These are phyloP conservation scores for Willisornis vidua DNA, from an alignment of 2,113 vertebrate species.

Conservation along the genomic window DNA sequence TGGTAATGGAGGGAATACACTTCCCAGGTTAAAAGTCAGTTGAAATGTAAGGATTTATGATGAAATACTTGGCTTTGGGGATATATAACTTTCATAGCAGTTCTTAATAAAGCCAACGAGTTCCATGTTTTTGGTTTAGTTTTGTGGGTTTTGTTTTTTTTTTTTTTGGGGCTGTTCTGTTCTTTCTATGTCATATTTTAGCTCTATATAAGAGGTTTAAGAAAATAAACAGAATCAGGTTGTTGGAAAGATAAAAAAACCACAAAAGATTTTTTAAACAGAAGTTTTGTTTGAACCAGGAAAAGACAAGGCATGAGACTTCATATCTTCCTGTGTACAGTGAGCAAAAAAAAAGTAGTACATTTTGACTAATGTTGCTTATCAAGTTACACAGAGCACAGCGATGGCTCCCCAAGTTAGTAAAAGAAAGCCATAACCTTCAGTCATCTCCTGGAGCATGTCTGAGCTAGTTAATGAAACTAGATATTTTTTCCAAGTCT, in stretches of 20 bases:
- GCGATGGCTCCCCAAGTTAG: neutral
- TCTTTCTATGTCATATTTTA: neutral
- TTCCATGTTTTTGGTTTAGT: neutral
- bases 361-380: neutral
- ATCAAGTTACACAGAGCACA: neutral
- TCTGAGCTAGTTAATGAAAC: neutral
- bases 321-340: neutral
- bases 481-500: neutral
- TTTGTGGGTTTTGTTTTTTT: neutral
- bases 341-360: neutral
- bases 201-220: neutral
- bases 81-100: neutral
- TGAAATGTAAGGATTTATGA: slow-evolving; percentile 12
- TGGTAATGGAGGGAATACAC: neutral
- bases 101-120: slow-evolving; percentile 7
- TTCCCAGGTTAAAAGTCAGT: neutral
- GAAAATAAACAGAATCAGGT: neutral
- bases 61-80: neutral
- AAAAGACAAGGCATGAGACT: neutral
- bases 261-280: neutral
- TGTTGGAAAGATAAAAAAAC: slow-evolving; percentile 6
- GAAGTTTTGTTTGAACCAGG: neutral
- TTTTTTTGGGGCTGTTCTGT: neutral
- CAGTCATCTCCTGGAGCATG: neutral
- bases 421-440: neutral